phyloP scores from a whole-genome alignment of 2,797 vertebrate species.

The Enteromius mattozi region DNA sequence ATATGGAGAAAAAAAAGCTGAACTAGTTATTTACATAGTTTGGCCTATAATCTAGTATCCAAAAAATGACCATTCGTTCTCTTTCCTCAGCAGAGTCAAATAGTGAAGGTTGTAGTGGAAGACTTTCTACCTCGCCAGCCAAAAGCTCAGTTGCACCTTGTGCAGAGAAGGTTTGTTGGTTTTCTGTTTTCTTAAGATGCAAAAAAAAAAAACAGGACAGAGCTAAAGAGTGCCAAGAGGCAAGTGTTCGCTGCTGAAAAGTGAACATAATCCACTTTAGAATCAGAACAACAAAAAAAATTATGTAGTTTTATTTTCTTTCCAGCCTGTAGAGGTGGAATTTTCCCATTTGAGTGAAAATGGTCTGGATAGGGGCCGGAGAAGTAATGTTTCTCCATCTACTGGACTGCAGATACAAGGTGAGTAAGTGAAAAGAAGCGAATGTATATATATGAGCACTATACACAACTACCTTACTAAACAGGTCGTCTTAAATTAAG shows the following conservation, averaged over 20 bases:
- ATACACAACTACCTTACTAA: not conserved
- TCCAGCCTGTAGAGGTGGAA: conserved; percentile 50
- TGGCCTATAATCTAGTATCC: not conserved
- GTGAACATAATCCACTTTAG: too few species aligned
- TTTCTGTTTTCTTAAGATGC: not conserved
- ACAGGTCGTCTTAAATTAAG: not conserved
- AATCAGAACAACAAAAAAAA: not conserved
- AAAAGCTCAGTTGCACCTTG: conserved; percentile 42
- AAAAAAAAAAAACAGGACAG: not conserved
- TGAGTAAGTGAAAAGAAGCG: conserved; percentile 5
- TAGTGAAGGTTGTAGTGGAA: conserved; percentile 69
- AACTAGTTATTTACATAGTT: not conserved
- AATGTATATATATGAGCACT: not conserved
- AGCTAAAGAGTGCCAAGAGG: not conserved
- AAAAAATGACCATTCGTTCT: conserved; percentile 4
- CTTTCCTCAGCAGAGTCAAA: conserved; percentile 71
- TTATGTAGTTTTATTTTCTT: conserved; percentile 4
- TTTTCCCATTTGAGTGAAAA: conserved; percentile 45
- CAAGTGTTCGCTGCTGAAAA: not conserved
- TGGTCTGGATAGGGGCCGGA: conserved; percentile 31
- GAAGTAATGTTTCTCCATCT: conserved; percentile 26
- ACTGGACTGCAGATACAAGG: conserved; percentile 49
- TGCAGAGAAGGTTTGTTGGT: conserved; percentile 45
- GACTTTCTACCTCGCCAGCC: conserved; percentile 54
- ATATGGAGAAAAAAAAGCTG: too few species aligned